A percentile compares a stretch with the other conserved stretches of the same genome.
These are phyloP conservation scores for Ascaphus truei DNA, from an alignment of 2,113 vertebrate species.

Conservation along the genomic window DNA sequence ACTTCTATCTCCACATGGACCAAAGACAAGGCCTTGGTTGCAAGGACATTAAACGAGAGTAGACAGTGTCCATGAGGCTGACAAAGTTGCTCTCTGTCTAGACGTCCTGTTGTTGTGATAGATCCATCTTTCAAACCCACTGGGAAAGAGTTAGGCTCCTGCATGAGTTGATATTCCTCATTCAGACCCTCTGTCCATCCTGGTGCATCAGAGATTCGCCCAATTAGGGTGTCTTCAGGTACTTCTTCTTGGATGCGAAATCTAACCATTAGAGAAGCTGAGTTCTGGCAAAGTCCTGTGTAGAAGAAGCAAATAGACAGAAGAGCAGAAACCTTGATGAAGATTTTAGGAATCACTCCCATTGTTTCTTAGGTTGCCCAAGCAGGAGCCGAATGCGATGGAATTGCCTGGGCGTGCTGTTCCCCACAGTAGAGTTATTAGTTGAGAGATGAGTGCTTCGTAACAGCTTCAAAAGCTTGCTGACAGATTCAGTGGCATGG, in stretches of 20 bases:
- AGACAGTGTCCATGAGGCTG: constrained; percentile 72
- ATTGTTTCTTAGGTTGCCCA: constrained; percentile 36
- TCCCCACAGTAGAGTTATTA: too few relatives aligned
- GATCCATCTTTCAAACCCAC: constrained; percentile 65
- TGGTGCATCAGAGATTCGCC: constrained; percentile 70
- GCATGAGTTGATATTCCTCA: constrained; percentile 77
- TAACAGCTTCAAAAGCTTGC: neutral
- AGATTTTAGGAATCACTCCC: neutral
- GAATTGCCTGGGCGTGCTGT: constrained; percentile 35
- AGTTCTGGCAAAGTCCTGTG: constrained; percentile 52
- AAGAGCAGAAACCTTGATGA: neutral
- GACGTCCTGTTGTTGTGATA: constrained; percentile 67
- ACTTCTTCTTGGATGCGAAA: constrained; percentile 84
- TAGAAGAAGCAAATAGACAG: constrained; percentile 45
- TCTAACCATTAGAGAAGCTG: constrained; percentile 60
- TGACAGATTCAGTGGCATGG: neutral
- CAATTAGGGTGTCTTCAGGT: constrained; percentile 70
- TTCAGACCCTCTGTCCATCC: constrained; percentile 53
- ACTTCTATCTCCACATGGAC: constrained; percentile 79
- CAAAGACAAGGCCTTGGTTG: constrained; percentile 60
- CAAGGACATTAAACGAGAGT: constrained; percentile 78
- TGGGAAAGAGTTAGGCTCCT: constrained; percentile 67
- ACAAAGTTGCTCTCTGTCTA: constrained; percentile 87
- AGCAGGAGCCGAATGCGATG: constrained; percentile 35
- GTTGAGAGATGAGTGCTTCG: neutral